Base-by-base conservation (phyloP, 2,113 vertebrate genomes). In the Machaerirhynchus nigripectus region DNA sequence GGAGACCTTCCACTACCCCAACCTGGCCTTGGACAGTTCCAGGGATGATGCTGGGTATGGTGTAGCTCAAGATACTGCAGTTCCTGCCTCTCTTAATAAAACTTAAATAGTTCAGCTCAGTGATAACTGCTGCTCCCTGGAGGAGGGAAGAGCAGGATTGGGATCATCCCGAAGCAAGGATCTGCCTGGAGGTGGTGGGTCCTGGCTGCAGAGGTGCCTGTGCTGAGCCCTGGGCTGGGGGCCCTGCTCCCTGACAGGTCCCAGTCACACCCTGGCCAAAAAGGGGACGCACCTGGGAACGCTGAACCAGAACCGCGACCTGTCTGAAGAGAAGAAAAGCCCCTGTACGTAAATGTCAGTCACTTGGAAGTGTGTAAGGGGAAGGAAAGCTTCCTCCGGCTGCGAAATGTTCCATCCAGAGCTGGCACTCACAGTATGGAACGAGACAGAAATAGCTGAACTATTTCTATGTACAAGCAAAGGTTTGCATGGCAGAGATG, bases 91-190 rank as follows among this genome's bases (percentile, higher is more conserved):
- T 23, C 49, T 8, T 7, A 17, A 1, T 23, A 17, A 7, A 65
- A n/a, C 39, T 20, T 3, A 1, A 10, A 7, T 0, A n/a, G n/a
- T 1, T 55, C 30, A 21, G 6, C 4, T 21, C 31, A 39, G 44
- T 1, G 31, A 15, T 5, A 33, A 28, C 15, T 60, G 21, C 65
- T 37, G 57, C 63, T 24, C 44, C 39, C 44, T 17, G 63, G 44
- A 15, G 60, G 42, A 67, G 39, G 52, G 26, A 50, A 39, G 67
- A 0, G 27, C 57, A 84, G 63, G 37, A 15, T 31, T 42, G 55
- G 13, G 37, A 47, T 42, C 56, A 56, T 2, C 44, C 57, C 40
- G 3, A 26, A 55, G 8, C 30, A 23, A 20, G 50, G 13, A 46
- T n/a, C 14, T 56, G 61, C 84, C 61, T 40, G 28, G 13, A 11